Conservation (phyloP, 1,140 invertebrate species). For the Ceratoteleas bidentatus region DNA sequence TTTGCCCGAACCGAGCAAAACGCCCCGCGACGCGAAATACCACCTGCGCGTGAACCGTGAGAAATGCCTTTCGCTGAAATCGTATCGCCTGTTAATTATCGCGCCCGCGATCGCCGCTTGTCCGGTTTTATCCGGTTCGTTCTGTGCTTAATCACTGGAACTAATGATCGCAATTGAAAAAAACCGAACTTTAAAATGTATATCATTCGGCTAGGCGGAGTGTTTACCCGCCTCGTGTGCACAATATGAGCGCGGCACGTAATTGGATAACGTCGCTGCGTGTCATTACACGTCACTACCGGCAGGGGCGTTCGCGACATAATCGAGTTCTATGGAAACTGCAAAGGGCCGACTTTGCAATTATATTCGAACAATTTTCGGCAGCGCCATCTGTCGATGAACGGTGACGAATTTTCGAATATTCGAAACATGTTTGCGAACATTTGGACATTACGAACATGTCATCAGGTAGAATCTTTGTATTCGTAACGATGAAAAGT, state of each 20-base stretch:
- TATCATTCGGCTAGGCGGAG: slow-evolving; percentile 21
- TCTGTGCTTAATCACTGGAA: slow-evolving; percentile 51
- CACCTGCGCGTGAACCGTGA: slow-evolving; percentile 49
- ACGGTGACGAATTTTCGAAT: too few relatives aligned
- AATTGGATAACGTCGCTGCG: slow-evolving; percentile 17
- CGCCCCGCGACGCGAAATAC: slow-evolving; percentile 16
- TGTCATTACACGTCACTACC: slow-evolving; percentile 26
- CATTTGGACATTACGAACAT: too few relatives aligned
- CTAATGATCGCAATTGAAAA: slow-evolving; percentile 49
- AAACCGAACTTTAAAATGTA: slow-evolving; percentile 43
- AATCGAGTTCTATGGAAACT: slow-evolving; percentile 11
- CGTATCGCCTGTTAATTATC: slow-evolving; percentile 49
- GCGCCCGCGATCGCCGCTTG: slow-evolving; percentile 34
- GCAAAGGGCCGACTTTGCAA: neutral
- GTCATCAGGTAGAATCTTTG: too few relatives aligned
- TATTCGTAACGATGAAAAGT: too few relatives aligned
- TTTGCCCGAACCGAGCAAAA: neutral
- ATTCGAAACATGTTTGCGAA: too few relatives aligned
- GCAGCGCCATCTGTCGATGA: too few relatives aligned
- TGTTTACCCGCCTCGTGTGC: slow-evolving; percentile 9
- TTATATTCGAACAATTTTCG: too few relatives aligned
- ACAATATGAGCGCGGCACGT: slow-evolving; percentile 20
- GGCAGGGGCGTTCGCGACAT: slow-evolving; percentile 1
- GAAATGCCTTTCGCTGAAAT: slow-evolving; percentile 58
- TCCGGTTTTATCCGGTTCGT: slow-evolving; percentile 52